Conservation (phyloP, 1,140 invertebrate genomes). For the Pseudomyrmex concolor region DNA sequence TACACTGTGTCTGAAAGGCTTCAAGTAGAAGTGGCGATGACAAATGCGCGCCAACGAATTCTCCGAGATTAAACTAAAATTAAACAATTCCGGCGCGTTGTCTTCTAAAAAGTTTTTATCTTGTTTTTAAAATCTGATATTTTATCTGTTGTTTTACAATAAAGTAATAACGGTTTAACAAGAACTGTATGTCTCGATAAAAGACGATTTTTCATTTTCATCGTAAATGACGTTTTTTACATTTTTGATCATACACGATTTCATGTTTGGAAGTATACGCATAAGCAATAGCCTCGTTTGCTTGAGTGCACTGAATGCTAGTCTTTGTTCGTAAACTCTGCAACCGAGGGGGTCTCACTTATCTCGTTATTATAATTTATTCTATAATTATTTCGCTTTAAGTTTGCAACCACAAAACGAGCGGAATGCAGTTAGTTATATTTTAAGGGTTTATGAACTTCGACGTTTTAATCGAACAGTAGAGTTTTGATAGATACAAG, state of each 20-base stretch:
- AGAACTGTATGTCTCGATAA: conserved; percentile 51
- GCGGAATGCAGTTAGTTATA: not conserved
- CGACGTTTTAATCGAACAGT: not conserved
- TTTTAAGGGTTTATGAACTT: conserved; percentile 13
- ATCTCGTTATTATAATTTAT: conserved; percentile 66
- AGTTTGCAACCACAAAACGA: not conserved
- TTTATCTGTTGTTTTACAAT: not conserved
- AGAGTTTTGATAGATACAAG: no score
- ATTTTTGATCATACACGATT: conserved; percentile 61
- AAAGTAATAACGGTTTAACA: not conserved
- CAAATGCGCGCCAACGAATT: conserved; percentile 2
- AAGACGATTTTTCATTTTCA: conserved; percentile 47
- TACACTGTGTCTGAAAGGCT: conserved; percentile 8
- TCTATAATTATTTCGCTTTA: conserved; percentile 67
- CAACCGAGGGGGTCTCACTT: conserved; percentile 63
- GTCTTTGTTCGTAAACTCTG: conserved; percentile 66
- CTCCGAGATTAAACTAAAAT: not conserved
- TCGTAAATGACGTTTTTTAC: not conserved
- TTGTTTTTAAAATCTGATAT: not conserved
- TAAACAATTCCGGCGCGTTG: not conserved
- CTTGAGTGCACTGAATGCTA: conserved; percentile 65
- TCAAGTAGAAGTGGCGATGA: conserved; percentile 47
- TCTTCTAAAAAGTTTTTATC: no score
- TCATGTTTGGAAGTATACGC: conserved; percentile 25
- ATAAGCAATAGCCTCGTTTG: conserved; percentile 48